A percentile compares a stretch with the other conserved stretches of the same genome.
Conservation (phyloP, 2,113 vertebrate species). For the Brienomyrus longianalis region DNA sequence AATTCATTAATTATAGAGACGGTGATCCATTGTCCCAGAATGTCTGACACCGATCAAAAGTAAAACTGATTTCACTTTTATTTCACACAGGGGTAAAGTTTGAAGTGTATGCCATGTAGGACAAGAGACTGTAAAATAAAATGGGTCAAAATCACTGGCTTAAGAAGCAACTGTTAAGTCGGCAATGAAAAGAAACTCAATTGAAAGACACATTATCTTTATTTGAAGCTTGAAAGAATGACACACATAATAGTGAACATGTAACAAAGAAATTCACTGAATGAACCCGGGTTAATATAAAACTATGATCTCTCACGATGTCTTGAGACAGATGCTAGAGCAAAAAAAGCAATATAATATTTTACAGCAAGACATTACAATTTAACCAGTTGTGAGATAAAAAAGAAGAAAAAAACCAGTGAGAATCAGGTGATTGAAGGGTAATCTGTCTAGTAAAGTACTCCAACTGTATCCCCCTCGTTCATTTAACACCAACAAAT, state of each 20-base stretch:
- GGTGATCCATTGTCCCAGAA: background rate
- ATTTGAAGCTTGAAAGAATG: conserved; percentile 5
- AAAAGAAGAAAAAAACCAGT: background rate
- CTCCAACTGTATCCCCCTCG: background rate
- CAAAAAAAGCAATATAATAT: background rate
- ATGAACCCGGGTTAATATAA: background rate
- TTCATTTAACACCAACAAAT: background rate
- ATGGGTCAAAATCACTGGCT: background rate
- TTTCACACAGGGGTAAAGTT: background rate
- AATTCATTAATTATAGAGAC: background rate
- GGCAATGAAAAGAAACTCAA: background rate
- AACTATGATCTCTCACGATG: background rate
- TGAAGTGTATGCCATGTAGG: background rate
- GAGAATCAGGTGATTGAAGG: background rate
- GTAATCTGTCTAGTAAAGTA: background rate
- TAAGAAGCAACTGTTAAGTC: background rate
- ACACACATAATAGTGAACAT: background rate
- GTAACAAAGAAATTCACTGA: background rate
- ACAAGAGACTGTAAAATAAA: background rate
- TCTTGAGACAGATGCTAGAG: background rate
- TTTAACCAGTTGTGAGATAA: background rate
- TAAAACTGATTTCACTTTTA: background rate
- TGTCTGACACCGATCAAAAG: background rate
- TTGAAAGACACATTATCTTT: background rate
- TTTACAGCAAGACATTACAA: conserved; percentile 3